Evolutionary conservation across 2,888 invertebrate species (phyloP), one percentile per base, ranked within the genome.

Genomic region (Molorchus minor): DNA sequence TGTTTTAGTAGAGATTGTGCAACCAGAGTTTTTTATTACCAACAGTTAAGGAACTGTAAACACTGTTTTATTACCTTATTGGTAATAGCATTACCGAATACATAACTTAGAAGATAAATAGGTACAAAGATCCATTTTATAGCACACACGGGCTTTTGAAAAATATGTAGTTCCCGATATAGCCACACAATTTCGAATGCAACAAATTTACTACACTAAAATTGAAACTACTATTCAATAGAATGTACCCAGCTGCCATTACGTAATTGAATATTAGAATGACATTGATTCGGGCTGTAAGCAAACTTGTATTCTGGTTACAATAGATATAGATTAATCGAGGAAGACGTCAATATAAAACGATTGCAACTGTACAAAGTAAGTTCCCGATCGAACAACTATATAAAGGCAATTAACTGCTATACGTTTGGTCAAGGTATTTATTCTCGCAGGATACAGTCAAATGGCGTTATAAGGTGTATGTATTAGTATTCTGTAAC

Each of bases 361-460:
- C 21, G 7, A 13, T 8, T 19, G 16, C 13, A 7, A 52, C 15
- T 52, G 41, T 16, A 40, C 40, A 3, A 15, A 25, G 29, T 41
- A 52, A 21, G 52, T 43, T 21, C 43, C 43, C 1, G 10, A 15
- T 46, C 46, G 16, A 16, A 16, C 15, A 46, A 21, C 20, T 30
- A n/a, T n/a, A 45, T 51, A 54, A 55, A 56, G 54, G 29, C 49
- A 64, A 64, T 53, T 61, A 61, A 46, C 58, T n/a, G n/a, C n/a
- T 41, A 55, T 53, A 55, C 46, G 49, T 59, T 61, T 64, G 53
- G 59, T 58, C 52, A 51, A 59, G 56, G 61, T 58, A 58, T 64
- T 58, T 64, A 54, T 38, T 56, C 52, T 61, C 57, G 57, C 35
- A 44, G 41, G 51, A 52, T 51, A 51, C 30, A 7, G 40, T 41